Base-by-base conservation (phyloP, 2,113 vertebrate genomes). In the Rhynchomys soricoides region DNA sequence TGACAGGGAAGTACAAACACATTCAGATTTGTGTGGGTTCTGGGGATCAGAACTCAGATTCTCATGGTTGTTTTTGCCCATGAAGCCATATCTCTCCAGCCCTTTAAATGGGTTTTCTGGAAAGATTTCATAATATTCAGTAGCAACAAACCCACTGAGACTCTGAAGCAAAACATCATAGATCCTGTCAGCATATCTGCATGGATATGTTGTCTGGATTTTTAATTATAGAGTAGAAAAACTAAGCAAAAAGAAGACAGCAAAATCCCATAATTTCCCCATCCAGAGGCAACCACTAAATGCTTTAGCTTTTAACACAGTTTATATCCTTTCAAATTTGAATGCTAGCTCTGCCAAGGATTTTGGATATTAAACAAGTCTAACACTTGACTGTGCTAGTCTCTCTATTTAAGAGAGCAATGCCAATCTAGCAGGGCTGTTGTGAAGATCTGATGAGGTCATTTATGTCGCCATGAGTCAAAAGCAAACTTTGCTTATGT, bases 81-180 rank as follows among this genome's bases (percentile, higher is more conserved):
- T 29, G 43, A 43, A 64, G 82, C 40, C 40, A 29, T 2, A 64
- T 85, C 45, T 70, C 45, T 37, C 12, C 13, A n/a, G 26, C 34
- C n/a, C 70, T 68, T 70, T 85, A n/a, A 78, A 48, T 91, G 24
- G 29, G 3, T 90, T 94, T 93, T 93, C 66, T 86, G 62, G 57
- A 95, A 93, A 34, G 82, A 13, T 75, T 92, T 79, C 26, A 24
- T n/a, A 45, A 37, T 10, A 17, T 77, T 37, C 4, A n/a, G 40
- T n/a, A 71, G 68, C 59, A 87, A 37, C 59, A 66, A 82, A 77
- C 29, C 16, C 59, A 34, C 45, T 93, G 92, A 75, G 17, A 19
- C 74, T 87, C 24, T 70, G 50, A 59, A 75, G 45, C 55, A 91
- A 85, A 89, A 11, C 45, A 86, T 81, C 79, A 59, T 52, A 45